These are phyloP conservation scores for Macrotis lagotis DNA, from an alignment of 2,113 vertebrate genomes.

Conservation along the genomic window DNA sequence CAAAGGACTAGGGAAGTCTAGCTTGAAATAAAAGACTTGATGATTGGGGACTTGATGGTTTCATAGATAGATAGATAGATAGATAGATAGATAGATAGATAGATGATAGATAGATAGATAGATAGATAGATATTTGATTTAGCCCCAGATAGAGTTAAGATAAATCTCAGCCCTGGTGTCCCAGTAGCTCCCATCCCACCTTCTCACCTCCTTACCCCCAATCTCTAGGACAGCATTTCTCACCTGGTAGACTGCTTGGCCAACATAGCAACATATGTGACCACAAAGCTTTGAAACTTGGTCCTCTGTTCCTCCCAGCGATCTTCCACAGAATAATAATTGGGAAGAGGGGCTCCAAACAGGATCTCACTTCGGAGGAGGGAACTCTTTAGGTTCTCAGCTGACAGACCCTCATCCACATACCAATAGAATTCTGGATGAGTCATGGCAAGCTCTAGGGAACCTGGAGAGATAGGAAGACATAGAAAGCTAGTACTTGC, in stretches of 20 bases:
- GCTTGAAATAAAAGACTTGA: not conserved
- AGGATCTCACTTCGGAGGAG: slow-evolving; percentile 95
- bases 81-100: too few species aligned
- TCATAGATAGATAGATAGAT: too few species aligned
- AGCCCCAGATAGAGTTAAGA: not conserved
- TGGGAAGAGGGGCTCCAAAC: slow-evolving; percentile 94
- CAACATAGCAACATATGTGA: slow-evolving; percentile 93
- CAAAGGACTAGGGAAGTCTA: too few species aligned
- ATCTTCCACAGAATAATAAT: slow-evolving; percentile 94
- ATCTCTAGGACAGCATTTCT: slow-evolving; percentile 34
- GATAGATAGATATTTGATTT: too few species aligned
- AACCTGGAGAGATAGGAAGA: slow-evolving; percentile 82
- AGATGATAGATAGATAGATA: too few species aligned
- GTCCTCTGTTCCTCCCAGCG: slow-evolving; percentile 92
- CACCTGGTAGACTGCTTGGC: slow-evolving; percentile 96
- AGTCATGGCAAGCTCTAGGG: slow-evolving; percentile 95
- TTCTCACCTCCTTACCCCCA: not conserved
- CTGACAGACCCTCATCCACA: slow-evolving; percentile 93
- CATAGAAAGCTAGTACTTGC: not conserved
- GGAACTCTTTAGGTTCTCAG: slow-evolving; percentile 92
- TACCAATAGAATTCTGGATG: slow-evolving; percentile 99
- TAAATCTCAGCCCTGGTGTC: not conserved
- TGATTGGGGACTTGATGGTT: not conserved
- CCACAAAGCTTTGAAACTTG: slow-evolving; percentile 94
- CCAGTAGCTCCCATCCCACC: not conserved